Evolutionary conservation across 2,113 vertebrate genomes (phyloP).

Genomic region (Phocoena phocoena): DNA sequence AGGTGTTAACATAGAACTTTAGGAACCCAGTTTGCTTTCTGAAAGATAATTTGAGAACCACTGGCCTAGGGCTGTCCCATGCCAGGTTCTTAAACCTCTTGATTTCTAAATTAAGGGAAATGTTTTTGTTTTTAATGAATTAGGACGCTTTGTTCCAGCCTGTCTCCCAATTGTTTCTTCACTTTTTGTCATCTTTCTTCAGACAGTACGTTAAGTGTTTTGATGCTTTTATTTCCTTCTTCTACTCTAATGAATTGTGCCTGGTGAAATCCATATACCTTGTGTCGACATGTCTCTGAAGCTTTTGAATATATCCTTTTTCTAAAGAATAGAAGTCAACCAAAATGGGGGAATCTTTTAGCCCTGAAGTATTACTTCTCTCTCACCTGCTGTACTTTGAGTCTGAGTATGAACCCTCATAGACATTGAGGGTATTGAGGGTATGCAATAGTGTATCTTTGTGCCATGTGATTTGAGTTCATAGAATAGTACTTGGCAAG

Average conservation of each 20-base stretch:
- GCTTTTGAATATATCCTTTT: not conserved
- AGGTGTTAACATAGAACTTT: not conserved
- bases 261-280: not conserved
- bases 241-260: not conserved
- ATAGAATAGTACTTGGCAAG: not conserved
- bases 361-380: not conserved
- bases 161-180: not conserved
- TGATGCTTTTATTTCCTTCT: not conserved
- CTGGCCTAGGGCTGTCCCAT: not conserved
- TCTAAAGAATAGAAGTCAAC: not conserved
- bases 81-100: not conserved
- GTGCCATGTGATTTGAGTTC: not conserved
- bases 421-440: too few species aligned
- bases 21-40: not conserved
- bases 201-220: not conserved
- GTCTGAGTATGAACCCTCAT: not conserved
- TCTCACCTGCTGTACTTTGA: not conserved
- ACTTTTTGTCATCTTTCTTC: not conserved
- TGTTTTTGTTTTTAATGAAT: not conserved
- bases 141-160: not conserved
- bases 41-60: not conserved
- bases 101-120: not conserved
- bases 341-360: not conserved
- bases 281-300: not conserved
- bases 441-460: not conserved